phyloP scores from a whole-genome alignment of 2,888 invertebrate species.

The Proisotoma minuta region DNA sequence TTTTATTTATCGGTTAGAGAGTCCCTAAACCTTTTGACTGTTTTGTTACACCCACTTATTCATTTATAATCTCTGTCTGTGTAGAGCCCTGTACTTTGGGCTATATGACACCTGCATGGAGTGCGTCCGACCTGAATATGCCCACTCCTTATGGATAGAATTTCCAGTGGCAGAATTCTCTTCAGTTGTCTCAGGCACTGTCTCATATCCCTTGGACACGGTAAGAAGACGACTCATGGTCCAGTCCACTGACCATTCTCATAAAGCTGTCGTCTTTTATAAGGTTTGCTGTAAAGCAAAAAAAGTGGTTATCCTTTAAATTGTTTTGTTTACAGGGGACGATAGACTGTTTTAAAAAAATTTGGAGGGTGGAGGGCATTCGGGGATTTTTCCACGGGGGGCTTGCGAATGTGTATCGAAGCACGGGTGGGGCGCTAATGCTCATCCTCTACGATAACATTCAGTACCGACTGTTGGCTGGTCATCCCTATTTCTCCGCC shows the following conservation, averaged over 20 bases:
- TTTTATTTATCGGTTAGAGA: slow-evolving; percentile 35
- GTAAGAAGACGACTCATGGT: slow-evolving; percentile 38
- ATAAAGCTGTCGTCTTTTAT: background rate
- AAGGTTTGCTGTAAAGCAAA: too few relatives aligned
- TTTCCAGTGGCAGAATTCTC: slow-evolving; percentile 33
- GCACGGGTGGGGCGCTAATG: slow-evolving; percentile 35
- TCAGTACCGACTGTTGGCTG: slow-evolving; percentile 10
- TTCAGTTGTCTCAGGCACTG: slow-evolving; percentile 7
- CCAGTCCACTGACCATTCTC: slow-evolving; percentile 7
- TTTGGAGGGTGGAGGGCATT: slow-evolving; percentile 24
- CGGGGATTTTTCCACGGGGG: slow-evolving; percentile 35
- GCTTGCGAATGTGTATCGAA: slow-evolving; percentile 23
- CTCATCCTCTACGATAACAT: slow-evolving; percentile 32
- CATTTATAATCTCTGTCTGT: too few relatives aligned
- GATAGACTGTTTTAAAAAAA: slow-evolving; percentile 19
- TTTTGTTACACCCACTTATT: too few relatives aligned
- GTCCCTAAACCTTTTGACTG: too few relatives aligned
- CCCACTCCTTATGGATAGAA: slow-evolving; percentile 16
- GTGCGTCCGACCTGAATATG: slow-evolving; percentile 13
- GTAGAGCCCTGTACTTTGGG: slow-evolving; percentile 35
- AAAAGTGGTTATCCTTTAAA: too few relatives aligned
- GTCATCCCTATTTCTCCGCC: background rate
- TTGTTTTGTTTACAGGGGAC: slow-evolving; percentile 19
- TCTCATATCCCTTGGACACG: slow-evolving; percentile 38
- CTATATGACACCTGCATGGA: slow-evolving; percentile 27